Evolutionary conservation across 2,797 vertebrate species (phyloP).

Genomic region (Microchirus variegatus): DNA sequence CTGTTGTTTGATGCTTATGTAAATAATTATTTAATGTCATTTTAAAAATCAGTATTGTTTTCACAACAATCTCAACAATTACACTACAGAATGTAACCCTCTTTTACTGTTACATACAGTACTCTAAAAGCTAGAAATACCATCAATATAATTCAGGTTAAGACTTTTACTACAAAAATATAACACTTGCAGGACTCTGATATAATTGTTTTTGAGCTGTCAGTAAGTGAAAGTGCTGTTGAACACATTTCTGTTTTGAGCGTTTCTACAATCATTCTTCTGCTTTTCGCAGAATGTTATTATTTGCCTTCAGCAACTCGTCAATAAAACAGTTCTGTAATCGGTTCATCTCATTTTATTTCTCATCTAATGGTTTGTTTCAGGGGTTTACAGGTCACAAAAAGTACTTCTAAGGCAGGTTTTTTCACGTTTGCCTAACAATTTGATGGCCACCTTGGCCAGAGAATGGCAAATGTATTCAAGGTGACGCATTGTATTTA

Average conservation of each 20-base stretch:
- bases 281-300: slow-evolving; percentile 79
- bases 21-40: slow-evolving; percentile 30
- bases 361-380: slow-evolving; percentile 17
- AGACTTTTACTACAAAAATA: slow-evolving; percentile 40
- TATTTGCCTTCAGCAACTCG: slow-evolving; percentile 78
- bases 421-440: not conserved
- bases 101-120: slow-evolving; percentile 15
- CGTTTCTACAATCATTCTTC: slow-evolving; percentile 83
- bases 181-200: slow-evolving; percentile 38
- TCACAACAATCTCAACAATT: slow-evolving; percentile 39
- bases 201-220: slow-evolving; percentile 40
- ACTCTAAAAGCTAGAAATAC: slow-evolving; percentile 35
- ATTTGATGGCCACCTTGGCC: not conserved
- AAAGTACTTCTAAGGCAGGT: not conserved
- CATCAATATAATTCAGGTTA: slow-evolving; percentile 15
- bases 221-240: slow-evolving; percentile 58
- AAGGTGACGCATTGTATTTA: no score
- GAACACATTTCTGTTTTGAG: slow-evolving; percentile 64
- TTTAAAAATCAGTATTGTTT: slow-evolving; percentile 32
- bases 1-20: slow-evolving; percentile 69
- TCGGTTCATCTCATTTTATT: slow-evolving; percentile 43
- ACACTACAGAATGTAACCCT: slow-evolving; percentile 53
- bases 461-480: not conserved
- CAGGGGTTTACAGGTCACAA: not conserved
- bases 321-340: slow-evolving; percentile 79